Percentiles rank a stretch among this genome's conserved stretches.
Evolutionary conservation across 2,888 invertebrate species (phyloP).

Genomic region (Colostygia pectinataria): DNA sequence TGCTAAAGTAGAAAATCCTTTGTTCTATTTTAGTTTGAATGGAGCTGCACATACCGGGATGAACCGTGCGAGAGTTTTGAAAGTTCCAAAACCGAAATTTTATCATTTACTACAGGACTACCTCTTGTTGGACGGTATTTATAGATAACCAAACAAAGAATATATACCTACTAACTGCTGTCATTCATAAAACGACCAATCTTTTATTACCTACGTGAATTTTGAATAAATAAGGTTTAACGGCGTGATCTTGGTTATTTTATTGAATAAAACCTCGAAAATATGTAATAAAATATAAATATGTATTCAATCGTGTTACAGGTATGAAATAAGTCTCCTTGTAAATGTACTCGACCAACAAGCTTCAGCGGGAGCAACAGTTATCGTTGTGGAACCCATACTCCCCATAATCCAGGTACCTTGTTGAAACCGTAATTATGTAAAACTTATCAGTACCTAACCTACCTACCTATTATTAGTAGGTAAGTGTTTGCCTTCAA

Average conservation of each 20-base stretch:
- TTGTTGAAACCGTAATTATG: too few species aligned
- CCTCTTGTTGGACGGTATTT: conserved; percentile 47
- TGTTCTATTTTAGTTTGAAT: conserved; percentile 43
- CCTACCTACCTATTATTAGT: too few species aligned
- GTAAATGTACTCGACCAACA: conserved; percentile 39
- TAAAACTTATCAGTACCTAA: too few species aligned
- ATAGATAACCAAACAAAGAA: too few species aligned
- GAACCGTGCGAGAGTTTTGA: conserved; percentile 38
- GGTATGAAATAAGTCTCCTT: conserved; percentile 43
- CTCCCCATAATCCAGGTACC: conserved; percentile 53
- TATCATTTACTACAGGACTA: conserved; percentile 46
- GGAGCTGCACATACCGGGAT: conserved; percentile 42
- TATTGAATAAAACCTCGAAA: too few species aligned
- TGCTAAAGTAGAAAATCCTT: background rate
- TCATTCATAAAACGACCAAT: too few species aligned
- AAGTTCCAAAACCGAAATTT: conserved; percentile 27
- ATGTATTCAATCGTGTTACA: too few species aligned
- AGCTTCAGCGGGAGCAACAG: conserved; percentile 32
- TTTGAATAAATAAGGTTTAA: background rate
- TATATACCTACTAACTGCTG: too few species aligned
- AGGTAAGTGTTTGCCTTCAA: too few species aligned
- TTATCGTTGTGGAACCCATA: conserved; percentile 35
- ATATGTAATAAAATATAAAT: too few species aligned
- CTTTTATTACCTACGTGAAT: background rate
- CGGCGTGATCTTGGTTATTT: too few species aligned